Percentiles rank a stretch among this genome's conserved stretches.
These are phyloP conservation scores for Andrena trimmerana DNA, from an alignment of 2,888 invertebrate genomes.

Conservation along the genomic window DNA sequence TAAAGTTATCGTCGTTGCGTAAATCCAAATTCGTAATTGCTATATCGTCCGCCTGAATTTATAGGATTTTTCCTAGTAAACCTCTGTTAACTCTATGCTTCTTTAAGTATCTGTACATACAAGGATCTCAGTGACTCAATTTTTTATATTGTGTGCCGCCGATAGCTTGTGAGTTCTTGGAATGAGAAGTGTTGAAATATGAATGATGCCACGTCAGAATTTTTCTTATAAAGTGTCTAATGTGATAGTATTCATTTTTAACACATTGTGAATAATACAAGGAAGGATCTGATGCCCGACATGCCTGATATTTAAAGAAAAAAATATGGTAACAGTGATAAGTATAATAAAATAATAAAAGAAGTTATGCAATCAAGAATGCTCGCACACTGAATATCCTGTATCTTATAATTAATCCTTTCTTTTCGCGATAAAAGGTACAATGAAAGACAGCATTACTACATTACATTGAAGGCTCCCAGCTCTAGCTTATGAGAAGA, in stretches of 20 bases:
- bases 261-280: background rate
- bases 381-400: background rate
- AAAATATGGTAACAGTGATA: too few species aligned
- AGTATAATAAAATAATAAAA: background rate
- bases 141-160: constrained; percentile 6
- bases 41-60: background rate
- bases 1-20: background rate
- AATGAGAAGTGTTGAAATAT: constrained; percentile 25
- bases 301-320: background rate
- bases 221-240: constrained; percentile 23
- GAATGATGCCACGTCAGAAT: constrained; percentile 2
- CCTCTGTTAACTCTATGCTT: background rate
- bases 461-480: constrained; percentile 10
- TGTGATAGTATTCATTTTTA: background rate
- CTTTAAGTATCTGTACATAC: background rate
- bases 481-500: constrained; percentile 21
- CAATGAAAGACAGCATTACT: background rate
- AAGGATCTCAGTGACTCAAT: constrained; percentile 8
- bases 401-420: background rate
- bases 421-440: background rate
- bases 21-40: background rate
- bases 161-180: constrained; percentile 9
- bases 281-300: background rate
- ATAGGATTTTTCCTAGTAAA: background rate
- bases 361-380: background rate